Evolutionary conservation across 2,888 invertebrate genomes (phyloP), one percentile per base, ranked within the genome.

Genomic region (Sinotaia quadrata): DNA sequence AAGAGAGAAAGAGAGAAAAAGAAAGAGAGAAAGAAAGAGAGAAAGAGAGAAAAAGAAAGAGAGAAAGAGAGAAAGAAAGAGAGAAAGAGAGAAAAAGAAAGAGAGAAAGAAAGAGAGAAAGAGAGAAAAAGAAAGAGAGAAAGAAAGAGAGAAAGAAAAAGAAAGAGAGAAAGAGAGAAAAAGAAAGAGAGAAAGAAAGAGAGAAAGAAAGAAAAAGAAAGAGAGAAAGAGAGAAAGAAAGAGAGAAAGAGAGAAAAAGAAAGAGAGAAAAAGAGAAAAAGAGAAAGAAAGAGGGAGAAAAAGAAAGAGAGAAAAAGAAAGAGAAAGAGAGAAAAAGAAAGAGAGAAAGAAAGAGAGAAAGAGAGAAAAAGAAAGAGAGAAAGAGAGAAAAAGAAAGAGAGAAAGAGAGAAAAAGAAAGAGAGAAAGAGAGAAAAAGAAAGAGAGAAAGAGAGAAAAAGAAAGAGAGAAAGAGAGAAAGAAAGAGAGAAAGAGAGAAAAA

Each of bases 1-100:
- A 24, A 36, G 37, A 54, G 24, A 37, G 41, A 54, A 29, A 54
- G 27, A 37, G 54, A 63, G 54, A 54, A 33, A 54, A 21, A 63
- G 57, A 36, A 41, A 41, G 58, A 58, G 36, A 41, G 56, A 54
- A 33, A 65, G 44, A 65, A 44, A 65, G 44, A 65, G 56, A 56
- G 56, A 52, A 37, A 63, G 65, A 65, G 65, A 65, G 54, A 56
- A 4, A 65, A 44, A 65, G 15, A 56, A 24, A 41, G 3, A 41
- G 44, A 24, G 33, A 56, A 7, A 31, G 56, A 56, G 41, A 29
- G 8, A 24, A 24, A 24, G 36, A 3, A 12, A 15, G 27, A 31
- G 34, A 21, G 33, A 24, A 29, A 31, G 5, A 34, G 34, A 49
- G 31, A 49, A 24, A 37, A 34, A 37, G 37, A 58, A 8, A 58